These are phyloP conservation scores for Falco punctatus DNA, from an alignment of 2,113 vertebrate species.

Conservation along the genomic window DNA sequence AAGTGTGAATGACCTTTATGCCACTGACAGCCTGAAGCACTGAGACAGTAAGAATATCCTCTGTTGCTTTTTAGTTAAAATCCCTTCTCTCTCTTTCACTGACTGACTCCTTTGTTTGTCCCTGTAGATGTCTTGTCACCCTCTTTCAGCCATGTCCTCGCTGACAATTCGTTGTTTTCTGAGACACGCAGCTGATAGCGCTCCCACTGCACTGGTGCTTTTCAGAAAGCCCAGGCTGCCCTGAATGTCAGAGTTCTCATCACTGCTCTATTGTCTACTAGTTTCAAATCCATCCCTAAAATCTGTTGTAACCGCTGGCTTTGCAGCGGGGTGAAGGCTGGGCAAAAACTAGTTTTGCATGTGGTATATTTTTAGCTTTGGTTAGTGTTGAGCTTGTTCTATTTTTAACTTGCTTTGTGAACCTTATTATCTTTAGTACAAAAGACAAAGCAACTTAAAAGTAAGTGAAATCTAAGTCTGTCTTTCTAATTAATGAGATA, in stretches of 20 bases:
- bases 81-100: not conserved
- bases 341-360: not conserved
- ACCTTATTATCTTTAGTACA: constrained; percentile 20
- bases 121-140: not conserved
- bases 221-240: not conserved
- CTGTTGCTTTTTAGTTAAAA: not conserved
- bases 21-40: not conserved
- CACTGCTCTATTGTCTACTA: fast-evolving
- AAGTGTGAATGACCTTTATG: not conserved
- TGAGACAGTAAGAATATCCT: not conserved
- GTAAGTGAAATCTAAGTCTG: not conserved
- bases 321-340: not conserved
- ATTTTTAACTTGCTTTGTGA: constrained; percentile 24
- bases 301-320: fast-evolving
- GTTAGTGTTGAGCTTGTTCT: not conserved
- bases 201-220: not conserved
- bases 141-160: not conserved
- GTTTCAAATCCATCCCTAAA: not conserved
- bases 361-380: not conserved
- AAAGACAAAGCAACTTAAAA: constrained; percentile 3
- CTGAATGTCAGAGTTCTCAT: not conserved
- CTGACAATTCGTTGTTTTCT: not conserved
- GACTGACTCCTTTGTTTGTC: not conserved
- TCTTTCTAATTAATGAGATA: constrained; percentile 34
- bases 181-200: not conserved